A percentile compares a stretch with the other conserved stretches of the same genome.
phyloP scores from a whole-genome alignment of 2,113 vertebrate species.

The Ictidomys tridecemlineatus region DNA sequence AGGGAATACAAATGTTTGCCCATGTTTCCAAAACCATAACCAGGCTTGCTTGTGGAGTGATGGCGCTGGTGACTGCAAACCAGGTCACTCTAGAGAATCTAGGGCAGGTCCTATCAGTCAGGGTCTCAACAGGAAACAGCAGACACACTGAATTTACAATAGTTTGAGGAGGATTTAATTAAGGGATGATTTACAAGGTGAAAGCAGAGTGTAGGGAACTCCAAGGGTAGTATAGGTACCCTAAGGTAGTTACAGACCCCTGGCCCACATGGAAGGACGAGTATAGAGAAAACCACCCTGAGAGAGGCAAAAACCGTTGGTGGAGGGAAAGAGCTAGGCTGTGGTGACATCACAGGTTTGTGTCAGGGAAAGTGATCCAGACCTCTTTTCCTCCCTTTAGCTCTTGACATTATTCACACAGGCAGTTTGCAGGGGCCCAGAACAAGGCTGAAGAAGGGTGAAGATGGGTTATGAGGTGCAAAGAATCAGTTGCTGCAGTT shows the following conservation, averaged over 20 bases:
- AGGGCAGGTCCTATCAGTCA: not conserved
- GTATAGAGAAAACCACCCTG: not conserved
- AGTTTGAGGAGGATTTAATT: not conserved
- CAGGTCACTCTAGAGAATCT: not conserved
- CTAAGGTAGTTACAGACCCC: not conserved
- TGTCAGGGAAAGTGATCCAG: not conserved
- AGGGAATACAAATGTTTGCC: not conserved
- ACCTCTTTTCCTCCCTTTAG: not conserved
- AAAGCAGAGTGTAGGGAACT: not conserved
- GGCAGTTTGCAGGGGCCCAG: not conserved
- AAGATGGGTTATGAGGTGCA: not conserved
- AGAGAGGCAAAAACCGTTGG: not conserved
- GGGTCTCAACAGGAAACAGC: not conserved
- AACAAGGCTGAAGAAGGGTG: not conserved
- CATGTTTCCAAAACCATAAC: not conserved
- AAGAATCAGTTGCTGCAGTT: not conserved
- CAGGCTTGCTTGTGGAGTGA: not conserved
- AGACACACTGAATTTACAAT: not conserved
- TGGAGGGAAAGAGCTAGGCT: not conserved
- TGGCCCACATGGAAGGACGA: not conserved
- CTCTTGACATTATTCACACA: not conserved
- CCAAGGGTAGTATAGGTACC: not conserved
- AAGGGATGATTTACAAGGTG: not conserved
- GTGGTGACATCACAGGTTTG: not conserved
- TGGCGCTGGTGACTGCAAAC: not conserved